Conservation (phyloP, 2,113 vertebrate species). For the Balaeniceps rex region DNA sequence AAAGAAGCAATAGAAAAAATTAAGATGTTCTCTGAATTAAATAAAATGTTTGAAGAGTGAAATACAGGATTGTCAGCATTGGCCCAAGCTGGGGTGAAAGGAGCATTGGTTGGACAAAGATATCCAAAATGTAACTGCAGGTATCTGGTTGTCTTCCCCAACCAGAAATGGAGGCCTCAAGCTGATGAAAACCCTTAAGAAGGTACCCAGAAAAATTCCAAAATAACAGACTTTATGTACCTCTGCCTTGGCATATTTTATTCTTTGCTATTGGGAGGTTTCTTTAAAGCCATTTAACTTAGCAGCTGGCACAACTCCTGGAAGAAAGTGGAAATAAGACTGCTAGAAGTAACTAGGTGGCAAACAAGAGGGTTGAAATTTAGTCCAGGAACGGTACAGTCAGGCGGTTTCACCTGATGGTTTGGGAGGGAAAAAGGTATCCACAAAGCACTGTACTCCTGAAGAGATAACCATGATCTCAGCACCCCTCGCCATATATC, state of each 20-base stretch:
- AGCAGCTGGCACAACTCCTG: not conserved
- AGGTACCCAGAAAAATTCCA: not conserved
- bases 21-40: not conserved
- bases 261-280: not conserved
- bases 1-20: not conserved
- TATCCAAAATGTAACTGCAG: not conserved
- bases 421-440: not conserved
- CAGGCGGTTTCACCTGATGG: rapidly evolving
- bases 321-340: not conserved
- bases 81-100: not conserved
- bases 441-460: not conserved
- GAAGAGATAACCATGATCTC: not conserved
- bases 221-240: not conserved
- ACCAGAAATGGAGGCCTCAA: not conserved
- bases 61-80: not conserved
- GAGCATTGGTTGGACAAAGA: not conserved
- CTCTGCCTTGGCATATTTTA: not conserved
- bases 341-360: not conserved
- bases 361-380: not conserved
- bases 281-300: not conserved
- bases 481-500: not conserved
- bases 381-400: not conserved
- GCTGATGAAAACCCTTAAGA: not conserved
- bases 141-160: not conserved
- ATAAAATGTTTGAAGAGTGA: not conserved